These are phyloP conservation scores for Syrrhaptes paradoxus DNA, from an alignment of 2,113 vertebrate species.

Conservation along the genomic window DNA sequence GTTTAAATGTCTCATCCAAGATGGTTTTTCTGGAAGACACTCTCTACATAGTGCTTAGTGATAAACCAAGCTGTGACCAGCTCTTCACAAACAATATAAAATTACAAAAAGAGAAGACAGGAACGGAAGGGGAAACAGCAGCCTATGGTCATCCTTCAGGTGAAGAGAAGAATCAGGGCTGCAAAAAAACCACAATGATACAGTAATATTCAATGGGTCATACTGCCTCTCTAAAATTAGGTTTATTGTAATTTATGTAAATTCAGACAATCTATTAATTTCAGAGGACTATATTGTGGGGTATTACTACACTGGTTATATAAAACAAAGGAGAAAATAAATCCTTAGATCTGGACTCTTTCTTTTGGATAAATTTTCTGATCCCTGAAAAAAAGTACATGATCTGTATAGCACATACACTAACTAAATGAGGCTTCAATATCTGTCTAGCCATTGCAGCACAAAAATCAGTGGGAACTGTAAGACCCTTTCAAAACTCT, in stretches of 20 bases:
- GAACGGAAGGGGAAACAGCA: not conserved
- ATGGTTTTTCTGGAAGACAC: not conserved
- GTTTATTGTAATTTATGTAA: not conserved
- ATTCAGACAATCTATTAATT: not conserved
- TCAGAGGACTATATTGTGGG: not conserved
- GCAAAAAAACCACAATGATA: not conserved
- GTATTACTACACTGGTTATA: not conserved
- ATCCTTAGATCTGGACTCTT: not conserved
- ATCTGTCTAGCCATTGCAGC: not conserved
- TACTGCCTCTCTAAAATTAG: rapidly evolving
- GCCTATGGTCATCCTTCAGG: rapidly evolving
- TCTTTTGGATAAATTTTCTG: not conserved
- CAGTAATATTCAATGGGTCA: not conserved
- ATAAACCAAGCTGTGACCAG: not conserved
- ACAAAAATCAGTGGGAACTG: not conserved
- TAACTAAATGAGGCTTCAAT: not conserved
- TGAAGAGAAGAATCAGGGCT: not conserved
- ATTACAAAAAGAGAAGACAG: not conserved
- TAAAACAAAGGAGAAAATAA: not conserved
- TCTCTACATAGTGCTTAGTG: not conserved
- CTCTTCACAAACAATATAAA: not conserved
- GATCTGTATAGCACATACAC: not conserved
- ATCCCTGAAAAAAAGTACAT: not conserved
- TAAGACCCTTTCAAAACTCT: not conserved
- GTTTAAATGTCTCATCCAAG: not conserved